Conservation (phyloP, 2,113 vertebrate species). For the Nerophis lumbriciformis region DNA sequence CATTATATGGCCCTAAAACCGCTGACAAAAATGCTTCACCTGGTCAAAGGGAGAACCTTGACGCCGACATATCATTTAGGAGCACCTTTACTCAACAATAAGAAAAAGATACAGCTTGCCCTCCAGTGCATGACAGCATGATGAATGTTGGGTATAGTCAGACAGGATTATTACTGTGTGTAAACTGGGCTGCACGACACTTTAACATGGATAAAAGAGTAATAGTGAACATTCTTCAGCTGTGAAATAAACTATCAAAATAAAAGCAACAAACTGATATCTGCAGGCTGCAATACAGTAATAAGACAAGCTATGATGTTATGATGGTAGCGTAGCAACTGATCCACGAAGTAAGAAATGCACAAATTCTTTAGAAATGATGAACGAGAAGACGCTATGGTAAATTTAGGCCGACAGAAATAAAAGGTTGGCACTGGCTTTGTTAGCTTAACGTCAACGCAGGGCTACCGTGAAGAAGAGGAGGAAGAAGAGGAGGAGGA, state of each 20-base stretch:
- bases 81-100: slow-evolving; percentile 7
- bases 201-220: too few relatives aligned
- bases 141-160: slow-evolving; percentile 12
- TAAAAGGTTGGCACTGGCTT: slow-evolving; percentile 48
- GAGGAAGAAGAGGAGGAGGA: neutral
- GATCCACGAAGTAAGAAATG: slow-evolving; percentile 19
- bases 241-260: too few relatives aligned
- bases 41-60: slow-evolving; percentile 26
- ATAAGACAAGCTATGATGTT: slow-evolving; percentile 23
- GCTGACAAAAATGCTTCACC: slow-evolving; percentile 42
- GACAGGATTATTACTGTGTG: slow-evolving; percentile 39
- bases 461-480: slow-evolving; percentile 21
- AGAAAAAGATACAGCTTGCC: neutral
- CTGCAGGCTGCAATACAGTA: neutral
- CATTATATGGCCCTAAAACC: slow-evolving; percentile 28
- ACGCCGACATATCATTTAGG: neutral
- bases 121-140: neutral
- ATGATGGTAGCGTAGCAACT: slow-evolving; percentile 41
- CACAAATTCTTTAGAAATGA: neutral
- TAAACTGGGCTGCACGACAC: slow-evolving; percentile 17
- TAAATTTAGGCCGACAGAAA: slow-evolving; percentile 9
- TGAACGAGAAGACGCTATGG: neutral
- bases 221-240: neutral
- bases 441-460: slow-evolving; percentile 55
- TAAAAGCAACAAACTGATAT: neutral